Evolutionary conservation across 2,113 vertebrate genomes (phyloP), one percentile per base, ranked within the genome.

Genomic region (Elanoides forficatus): DNA sequence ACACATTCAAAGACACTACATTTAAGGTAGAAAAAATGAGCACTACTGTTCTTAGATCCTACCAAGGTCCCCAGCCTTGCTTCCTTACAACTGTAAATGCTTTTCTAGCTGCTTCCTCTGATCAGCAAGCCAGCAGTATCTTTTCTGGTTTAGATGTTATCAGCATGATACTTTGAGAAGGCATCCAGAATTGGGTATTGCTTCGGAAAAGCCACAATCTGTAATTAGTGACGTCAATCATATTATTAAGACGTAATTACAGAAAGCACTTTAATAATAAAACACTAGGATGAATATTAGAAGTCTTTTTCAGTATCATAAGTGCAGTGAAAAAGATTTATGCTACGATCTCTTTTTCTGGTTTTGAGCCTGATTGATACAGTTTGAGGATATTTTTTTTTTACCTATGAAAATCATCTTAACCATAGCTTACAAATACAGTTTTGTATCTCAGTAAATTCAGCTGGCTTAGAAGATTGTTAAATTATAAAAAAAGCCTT

Each of bases 211-310:
- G 48, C 42, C 86, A 66, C 74, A 87, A 72, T 87, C 73, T 91
- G 58, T 90, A 95, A 89, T 80, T 80, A 89, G 56, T 84, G 86
- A 92, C 3, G 20, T 90, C 82, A 94, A 59, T 52, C 72, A 74
- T 47, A 86, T 62, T 78, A 94, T 93, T 91, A 80, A 93, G 97
- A 76, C 2, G 5, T 62, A 93, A 95, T 93, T 91, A 85, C 25
- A 85, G 53, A 87, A 74, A 93, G 53, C 40, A 89, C 65, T 91
- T 94, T 80, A 80, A 91, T 92, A 89, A 86, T 83, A 91, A 91
- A 93, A 89, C n/a, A 86, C 59, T 72, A 73, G 48, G 42, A 56
- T 80, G 45, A 66, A 68, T 48, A 68, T 72, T 87, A 80, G 27
- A 45, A 23, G n/a, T 40, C 20, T 75, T 93, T 93, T 59, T 32